Evolutionary conservation across 1,140 invertebrate species (phyloP), one percentile per base, ranked within the genome.

Genomic region (Cyphomyrmex costatus): DNA sequence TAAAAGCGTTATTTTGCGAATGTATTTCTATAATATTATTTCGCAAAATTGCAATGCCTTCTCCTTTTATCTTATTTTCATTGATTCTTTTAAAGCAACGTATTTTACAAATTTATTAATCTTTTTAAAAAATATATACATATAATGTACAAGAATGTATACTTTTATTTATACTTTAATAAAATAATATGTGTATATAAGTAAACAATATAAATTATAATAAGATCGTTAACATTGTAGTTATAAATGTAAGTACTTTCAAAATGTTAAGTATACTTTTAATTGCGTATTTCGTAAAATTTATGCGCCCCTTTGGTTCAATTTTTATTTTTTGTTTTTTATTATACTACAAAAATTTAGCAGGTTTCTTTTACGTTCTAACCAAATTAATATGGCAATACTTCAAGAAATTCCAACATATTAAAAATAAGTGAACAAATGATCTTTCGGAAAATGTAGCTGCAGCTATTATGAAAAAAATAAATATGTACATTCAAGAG

Each of bases 401-500:
- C 8, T 53, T 71, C 10, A 53, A 53, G n/a, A 60, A 76, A 76
- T 19, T 56, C n/a, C 10, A 16, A 58, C 12, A 14, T 16, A 8
- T 42, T 21, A 21, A 1, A 76, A 61, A 76, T 21, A 14, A 3
- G 27, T 33, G 7, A 14, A 63, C 7, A 8, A 42, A 36, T 0
- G 21, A 77, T 63, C 2, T n/a, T 14, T 42, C 1, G 4, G 4
- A 30, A 78, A 49, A 74, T 27, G 12, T 24, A 42, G 6, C 16
- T 61, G 27, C 10, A 51, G 46, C 0, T n/a, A 51, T 30, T 56
- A 27, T 14, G n/a, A 3, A 2, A 42, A 63, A 10, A 42, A 14
- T 46, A 77, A 63, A 36, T 63, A 77, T n/a, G n/a, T n/a, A n/a
- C n/a, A n/a, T n/a, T n/a, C 24, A 58, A 87, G 71, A 60, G 60